Conservation (phyloP, 2,888 invertebrate species). For the Merodon equestris region DNA sequence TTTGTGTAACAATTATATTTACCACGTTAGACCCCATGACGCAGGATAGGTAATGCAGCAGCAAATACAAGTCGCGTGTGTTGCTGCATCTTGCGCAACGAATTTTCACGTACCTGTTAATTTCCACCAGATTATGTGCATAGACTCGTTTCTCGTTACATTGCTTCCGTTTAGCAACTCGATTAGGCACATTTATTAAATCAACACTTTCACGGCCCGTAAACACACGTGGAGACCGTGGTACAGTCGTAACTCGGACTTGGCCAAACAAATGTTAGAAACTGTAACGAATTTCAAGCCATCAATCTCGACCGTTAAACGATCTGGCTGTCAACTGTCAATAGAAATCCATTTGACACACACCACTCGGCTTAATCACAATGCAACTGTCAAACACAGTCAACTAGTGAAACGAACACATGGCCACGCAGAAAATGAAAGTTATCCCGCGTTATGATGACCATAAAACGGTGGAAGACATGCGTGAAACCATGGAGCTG, state of each 20-base stretch:
- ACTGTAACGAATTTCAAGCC: not conserved
- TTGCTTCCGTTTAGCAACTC: slow-evolving; percentile 36
- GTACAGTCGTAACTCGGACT: too few species aligned
- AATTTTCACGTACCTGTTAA: not conserved
- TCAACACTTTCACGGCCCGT: slow-evolving; percentile 24
- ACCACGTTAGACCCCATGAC: too few species aligned
- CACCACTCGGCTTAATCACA: not conserved
- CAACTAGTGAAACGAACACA: not conserved
- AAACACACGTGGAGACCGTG: too few species aligned
- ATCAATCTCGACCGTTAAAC: too few species aligned
- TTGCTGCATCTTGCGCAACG: not conserved
- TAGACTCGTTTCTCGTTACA: not conserved
- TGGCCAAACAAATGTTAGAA: too few species aligned
- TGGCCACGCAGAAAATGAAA: slow-evolving; percentile 36
- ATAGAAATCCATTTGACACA: not conserved
- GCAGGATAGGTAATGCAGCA: too few species aligned
- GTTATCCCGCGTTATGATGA: slow-evolving; percentile 29
- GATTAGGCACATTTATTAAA: slow-evolving; percentile 38
- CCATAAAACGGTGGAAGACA: slow-evolving; percentile 11
- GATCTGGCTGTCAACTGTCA: too few species aligned
- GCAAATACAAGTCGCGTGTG: not conserved
- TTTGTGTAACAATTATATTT: too few species aligned
- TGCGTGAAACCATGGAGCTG: slow-evolving; percentile 25
- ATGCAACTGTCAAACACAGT: slow-evolving; percentile 6
- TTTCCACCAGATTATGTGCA: too few species aligned